Evolutionary conservation across 2,888 invertebrate genomes (phyloP).

Genomic region (Orthosia cruda): DNA sequence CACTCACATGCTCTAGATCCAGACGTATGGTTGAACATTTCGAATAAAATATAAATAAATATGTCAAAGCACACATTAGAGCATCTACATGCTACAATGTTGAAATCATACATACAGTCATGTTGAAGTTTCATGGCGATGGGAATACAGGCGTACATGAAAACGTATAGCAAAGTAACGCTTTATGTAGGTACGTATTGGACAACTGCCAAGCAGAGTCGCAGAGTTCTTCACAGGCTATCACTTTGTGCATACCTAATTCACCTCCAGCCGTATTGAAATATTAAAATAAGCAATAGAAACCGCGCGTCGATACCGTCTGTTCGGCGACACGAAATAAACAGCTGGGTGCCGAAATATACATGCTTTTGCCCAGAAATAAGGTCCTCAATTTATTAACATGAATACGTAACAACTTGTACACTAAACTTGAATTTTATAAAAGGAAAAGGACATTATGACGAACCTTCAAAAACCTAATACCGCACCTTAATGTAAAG

Average conservation of each 20-base stretch:
- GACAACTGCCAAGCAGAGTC: slow-evolving; percentile 70
- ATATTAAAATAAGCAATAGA: slow-evolving; percentile 71
- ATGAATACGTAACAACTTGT: slow-evolving; percentile 29
- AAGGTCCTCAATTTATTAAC: slow-evolving; percentile 23
- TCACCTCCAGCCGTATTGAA: slow-evolving; percentile 69
- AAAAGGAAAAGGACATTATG: slow-evolving; percentile 15
- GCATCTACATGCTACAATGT: slow-evolving; percentile 42
- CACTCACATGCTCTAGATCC: slow-evolving; percentile 54
- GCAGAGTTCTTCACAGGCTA: slow-evolving; percentile 67
- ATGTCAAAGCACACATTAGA: slow-evolving; percentile 52
- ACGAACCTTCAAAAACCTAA: slow-evolving; percentile 5
- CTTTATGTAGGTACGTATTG: slow-evolving; percentile 67
- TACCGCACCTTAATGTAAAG: slow-evolving; percentile 20
- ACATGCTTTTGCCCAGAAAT: slow-evolving; percentile 27
- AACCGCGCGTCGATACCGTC: slow-evolving; percentile 38
- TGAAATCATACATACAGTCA: slow-evolving; percentile 40
- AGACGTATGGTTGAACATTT: slow-evolving; percentile 17
- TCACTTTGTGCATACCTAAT: slow-evolving; percentile 72
- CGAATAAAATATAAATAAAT: slow-evolving; percentile 51
- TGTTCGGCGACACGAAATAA: slow-evolving; percentile 43
- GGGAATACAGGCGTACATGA: slow-evolving; percentile 58
- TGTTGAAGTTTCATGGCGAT: slow-evolving; percentile 49
- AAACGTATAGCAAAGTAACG: slow-evolving; percentile 62
- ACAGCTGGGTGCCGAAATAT: slow-evolving; percentile 38
- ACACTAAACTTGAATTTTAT: slow-evolving; percentile 24